These are phyloP conservation scores for Thereva nobilitata DNA, from an alignment of 2,888 invertebrate genomes.

Conservation along the genomic window DNA sequence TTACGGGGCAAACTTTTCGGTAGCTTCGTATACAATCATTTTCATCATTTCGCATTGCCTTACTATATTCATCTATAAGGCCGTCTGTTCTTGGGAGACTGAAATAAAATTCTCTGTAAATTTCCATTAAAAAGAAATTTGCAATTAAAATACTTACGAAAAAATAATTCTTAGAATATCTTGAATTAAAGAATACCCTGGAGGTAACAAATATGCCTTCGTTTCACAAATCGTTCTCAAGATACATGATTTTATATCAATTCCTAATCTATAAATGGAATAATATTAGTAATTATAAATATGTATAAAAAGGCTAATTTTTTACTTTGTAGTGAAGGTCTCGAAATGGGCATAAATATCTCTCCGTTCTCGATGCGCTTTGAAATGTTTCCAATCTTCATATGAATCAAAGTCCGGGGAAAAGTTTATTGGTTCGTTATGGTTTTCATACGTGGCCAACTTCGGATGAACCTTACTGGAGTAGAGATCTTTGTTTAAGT, in stretches of 20 bases:
- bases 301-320: neutral
- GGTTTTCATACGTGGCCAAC: too few relatives aligned
- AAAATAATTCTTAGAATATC: conserved; percentile 69
- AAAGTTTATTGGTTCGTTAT: neutral
- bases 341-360: conserved; percentile 51
- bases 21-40: too few relatives aligned
- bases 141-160: conserved; percentile 59
- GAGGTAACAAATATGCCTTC: conserved; percentile 62
- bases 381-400: conserved; percentile 47
- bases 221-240: conserved; percentile 72
- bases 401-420: conserved; percentile 48
- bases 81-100: too few relatives aligned
- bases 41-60: too few relatives aligned
- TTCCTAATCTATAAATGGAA: conserved; percentile 48
- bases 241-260: conserved; percentile 60
- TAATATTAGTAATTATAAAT: neutral
- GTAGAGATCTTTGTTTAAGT: too few relatives aligned
- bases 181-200: conserved; percentile 69
- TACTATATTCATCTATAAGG: too few relatives aligned
- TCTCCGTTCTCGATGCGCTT: conserved; percentile 52
- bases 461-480: too few relatives aligned
- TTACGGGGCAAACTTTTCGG: too few relatives aligned
- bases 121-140: too few relatives aligned
- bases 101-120: too few relatives aligned
- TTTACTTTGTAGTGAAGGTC: conserved; percentile 49